Evolutionary conservation across 2,113 vertebrate species (phyloP).

Genomic region (Procavia capensis): DNA sequence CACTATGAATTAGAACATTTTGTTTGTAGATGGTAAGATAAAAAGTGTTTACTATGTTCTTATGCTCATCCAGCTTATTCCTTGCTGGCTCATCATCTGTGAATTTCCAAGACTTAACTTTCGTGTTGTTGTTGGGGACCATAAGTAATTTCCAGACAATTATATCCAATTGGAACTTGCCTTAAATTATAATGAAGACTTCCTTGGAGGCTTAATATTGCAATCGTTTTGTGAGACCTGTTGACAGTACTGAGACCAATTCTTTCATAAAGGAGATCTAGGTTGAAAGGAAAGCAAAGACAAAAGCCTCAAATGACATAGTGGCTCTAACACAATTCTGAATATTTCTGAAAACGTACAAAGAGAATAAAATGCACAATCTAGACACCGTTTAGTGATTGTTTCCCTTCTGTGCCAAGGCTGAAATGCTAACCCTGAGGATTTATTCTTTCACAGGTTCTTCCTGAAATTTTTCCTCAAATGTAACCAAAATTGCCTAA

Average conservation of each 20-base stretch:
- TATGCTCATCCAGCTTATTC: not conserved
- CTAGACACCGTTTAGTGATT: not conserved
- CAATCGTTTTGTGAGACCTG: conserved; percentile 32
- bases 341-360: conserved; percentile 4
- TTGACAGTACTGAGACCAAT: not conserved
- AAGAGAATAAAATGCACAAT: not conserved
- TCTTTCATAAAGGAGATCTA: not conserved
- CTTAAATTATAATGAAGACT: conserved; percentile 36
- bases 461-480: conserved; percentile 99
- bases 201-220: conserved; percentile 28
- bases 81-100: conserved; percentile 42
- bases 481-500: conserved; percentile 99
- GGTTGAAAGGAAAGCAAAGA: not conserved
- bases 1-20: not conserved
- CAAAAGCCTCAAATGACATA: not conserved
- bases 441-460: conserved; percentile 91
- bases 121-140: conserved; percentile 40
- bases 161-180: conserved; percentile 43
- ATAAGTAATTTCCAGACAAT: conserved; percentile 46
- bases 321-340: not conserved
- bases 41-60: not conserved
- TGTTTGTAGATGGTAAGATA: conserved; percentile 36
- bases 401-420: not conserved
- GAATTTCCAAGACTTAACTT: conserved; percentile 44
- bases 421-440: conserved; percentile 54